Conservation (phyloP, 2,113 vertebrate genomes). For the Condylura cristata region DNA sequence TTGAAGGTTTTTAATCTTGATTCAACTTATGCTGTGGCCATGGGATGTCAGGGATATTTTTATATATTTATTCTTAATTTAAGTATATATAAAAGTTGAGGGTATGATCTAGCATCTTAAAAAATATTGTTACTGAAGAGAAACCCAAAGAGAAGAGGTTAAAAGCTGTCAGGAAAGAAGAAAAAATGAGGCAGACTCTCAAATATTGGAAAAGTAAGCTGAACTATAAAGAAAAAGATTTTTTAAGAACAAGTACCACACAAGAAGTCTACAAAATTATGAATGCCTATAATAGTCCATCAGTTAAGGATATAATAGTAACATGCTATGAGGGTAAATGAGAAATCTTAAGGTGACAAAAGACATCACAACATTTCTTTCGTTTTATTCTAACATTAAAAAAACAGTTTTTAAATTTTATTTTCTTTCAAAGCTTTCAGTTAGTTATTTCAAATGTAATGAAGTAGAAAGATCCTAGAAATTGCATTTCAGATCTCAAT, state of each 20-base stretch:
- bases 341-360: constrained; percentile 45
- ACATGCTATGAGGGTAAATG: neutral
- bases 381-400: neutral
- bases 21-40: neutral
- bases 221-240: neutral
- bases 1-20: neutral
- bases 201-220: constrained; percentile 34
- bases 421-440: constrained; percentile 40
- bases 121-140: neutral
- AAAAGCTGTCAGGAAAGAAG: neutral
- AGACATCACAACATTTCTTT: neutral
- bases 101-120: neutral
- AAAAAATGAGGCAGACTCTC: neutral
- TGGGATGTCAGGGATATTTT: neutral
- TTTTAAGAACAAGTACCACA: neutral
- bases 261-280: constrained; percentile 33
- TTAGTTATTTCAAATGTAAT: constrained; percentile 39
- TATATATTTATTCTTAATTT: neutral
- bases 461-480: neutral
- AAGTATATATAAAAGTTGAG: neutral
- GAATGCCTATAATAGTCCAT: neutral
- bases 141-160: neutral
- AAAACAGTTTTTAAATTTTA: constrained; percentile 34
- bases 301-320: neutral
- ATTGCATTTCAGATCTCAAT: neutral